Conservation (phyloP, 2,888 invertebrate genomes). For the Harpagoxenus sublaevis region DNA sequence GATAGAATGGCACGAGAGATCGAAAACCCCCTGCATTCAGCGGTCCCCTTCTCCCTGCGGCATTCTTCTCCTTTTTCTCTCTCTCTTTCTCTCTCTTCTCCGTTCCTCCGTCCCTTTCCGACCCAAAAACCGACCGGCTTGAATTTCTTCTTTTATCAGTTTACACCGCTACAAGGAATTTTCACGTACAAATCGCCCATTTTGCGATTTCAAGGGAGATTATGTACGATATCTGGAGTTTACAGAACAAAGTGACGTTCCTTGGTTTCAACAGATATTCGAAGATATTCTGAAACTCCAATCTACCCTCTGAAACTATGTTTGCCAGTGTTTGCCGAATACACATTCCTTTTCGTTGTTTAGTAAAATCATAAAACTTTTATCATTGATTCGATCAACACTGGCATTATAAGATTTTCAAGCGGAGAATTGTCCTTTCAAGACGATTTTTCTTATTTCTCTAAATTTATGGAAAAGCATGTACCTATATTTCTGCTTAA, state of each 20-base stretch:
- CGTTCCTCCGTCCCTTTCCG: not conserved
- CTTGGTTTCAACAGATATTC: not conserved
- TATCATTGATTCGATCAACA: not conserved
- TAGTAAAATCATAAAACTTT: not conserved
- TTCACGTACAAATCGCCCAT: not conserved
- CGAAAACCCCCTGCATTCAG: conserved; percentile 82
- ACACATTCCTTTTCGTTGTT: not conserved
- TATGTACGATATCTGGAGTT: not conserved
- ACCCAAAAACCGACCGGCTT: not conserved
- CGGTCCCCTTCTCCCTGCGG: conserved; percentile 51
- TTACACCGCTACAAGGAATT: not conserved
- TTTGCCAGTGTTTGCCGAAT: not conserved
- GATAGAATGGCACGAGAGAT: conserved; percentile 84
- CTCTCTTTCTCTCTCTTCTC: conserved; percentile 21
- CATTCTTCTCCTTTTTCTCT: conserved; percentile 49
- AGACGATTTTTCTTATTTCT: no score
- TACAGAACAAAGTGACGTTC: not conserved
- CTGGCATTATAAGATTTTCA: no score
- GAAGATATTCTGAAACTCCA: not conserved
- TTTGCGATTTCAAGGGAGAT: not conserved
- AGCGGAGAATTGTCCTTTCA: no score
- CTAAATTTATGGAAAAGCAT: no score
- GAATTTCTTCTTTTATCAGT: conserved; percentile 4
- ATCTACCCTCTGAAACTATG: not conserved
- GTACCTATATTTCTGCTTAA: no score